Evolutionary conservation across 2,888 invertebrate genomes (phyloP), one percentile per base, ranked within the genome.

Genomic region (Machimus atricapillus): DNA sequence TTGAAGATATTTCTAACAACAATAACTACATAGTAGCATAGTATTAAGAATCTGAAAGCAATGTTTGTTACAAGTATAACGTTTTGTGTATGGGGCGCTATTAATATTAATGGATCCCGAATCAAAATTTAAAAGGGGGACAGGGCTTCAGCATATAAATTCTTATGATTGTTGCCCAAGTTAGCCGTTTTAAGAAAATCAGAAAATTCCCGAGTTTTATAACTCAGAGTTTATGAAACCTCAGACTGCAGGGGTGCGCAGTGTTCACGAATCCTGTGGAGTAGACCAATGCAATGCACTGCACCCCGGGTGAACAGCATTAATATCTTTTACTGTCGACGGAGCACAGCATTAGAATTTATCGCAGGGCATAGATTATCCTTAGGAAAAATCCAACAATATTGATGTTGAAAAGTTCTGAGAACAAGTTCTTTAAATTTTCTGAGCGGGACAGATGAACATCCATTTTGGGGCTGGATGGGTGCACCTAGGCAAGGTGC

Each of bases 321-420:
- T 79, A 79, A 79, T 52, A 79, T 79, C 79, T 46, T 52, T 79
- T 79, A 79, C 79, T 52, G 79, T 46, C 79, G 27, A 56, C 79
- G 46, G 79, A 7, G 52, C 52, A 52, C n/a, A 7, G 52, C 46
- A 79, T 79, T 52, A 79, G 52, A 79, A 79, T 79, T 79, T 79
- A 79, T 79, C 34, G 46, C n/a, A 16, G 52, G 31, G 31, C 79
- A 46, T 79, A 79, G 79, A 79, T 79, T 79, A 52, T 79, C 79
- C 52, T 46, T 46, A 79, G 79, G 40, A 79, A 79, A 52, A 79
- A 79, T 79, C 79, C 79, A 37, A 52, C 79, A 52, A 52, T 79
- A 79, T 79, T 79, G 79, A 79, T 79, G 52, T 52, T 52, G 79
- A 79, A 79, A 79, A 79, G 34, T 79, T 79, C 79, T 52, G 40